Conservation (phyloP, 2,797 vertebrate genomes). For the Selene dorsalis region DNA sequence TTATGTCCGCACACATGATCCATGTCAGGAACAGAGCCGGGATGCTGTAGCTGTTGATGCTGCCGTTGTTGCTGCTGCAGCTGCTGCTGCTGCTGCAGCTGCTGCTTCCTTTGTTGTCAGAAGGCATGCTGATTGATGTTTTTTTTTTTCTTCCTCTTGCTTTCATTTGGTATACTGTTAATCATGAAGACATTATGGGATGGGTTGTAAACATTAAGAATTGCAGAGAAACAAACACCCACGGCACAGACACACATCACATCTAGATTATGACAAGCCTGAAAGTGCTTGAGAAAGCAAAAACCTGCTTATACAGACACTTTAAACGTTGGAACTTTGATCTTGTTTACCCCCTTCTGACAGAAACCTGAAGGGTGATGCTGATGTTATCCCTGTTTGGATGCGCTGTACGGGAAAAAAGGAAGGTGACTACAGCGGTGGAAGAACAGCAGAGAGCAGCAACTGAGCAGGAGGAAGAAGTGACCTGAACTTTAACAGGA, state of each 20-base stretch:
- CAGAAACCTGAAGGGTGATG: slow-evolving; percentile 51
- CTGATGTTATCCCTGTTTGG: slow-evolving; percentile 67
- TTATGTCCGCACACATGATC: slow-evolving; percentile 64
- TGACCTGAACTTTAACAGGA: slow-evolving; percentile 86
- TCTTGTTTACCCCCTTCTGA: slow-evolving; percentile 24
- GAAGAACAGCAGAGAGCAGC: slow-evolving; percentile 63
- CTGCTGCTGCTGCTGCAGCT: slow-evolving; percentile 12
- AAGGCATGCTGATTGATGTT: slow-evolving; percentile 17
- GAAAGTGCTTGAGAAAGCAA: slow-evolving; percentile 31
- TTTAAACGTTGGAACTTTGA: slow-evolving; percentile 56
- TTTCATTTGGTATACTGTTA: slow-evolving; percentile 12
- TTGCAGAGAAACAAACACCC: slow-evolving; percentile 7
- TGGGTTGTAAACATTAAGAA: slow-evolving; percentile 27
- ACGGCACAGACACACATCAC: slow-evolving; percentile 33
- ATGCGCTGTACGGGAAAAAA: slow-evolving; percentile 45
- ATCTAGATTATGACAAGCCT: slow-evolving; percentile 14
- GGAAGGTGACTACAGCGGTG: slow-evolving; percentile 67
- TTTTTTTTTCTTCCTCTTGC: slow-evolving; percentile 9
- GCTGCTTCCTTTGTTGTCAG: slow-evolving; percentile 32
- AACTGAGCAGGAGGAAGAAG: slow-evolving; percentile 62
- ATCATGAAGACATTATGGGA: slow-evolving; percentile 31
- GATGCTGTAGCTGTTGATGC: slow-evolving; percentile 29
- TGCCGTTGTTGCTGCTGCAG: neutral
- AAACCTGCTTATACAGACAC: slow-evolving; percentile 38
- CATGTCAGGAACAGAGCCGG: slow-evolving; percentile 46